Conservation (phyloP, 2,797 vertebrate genomes). For the Tadarida brasiliensis region DNA sequence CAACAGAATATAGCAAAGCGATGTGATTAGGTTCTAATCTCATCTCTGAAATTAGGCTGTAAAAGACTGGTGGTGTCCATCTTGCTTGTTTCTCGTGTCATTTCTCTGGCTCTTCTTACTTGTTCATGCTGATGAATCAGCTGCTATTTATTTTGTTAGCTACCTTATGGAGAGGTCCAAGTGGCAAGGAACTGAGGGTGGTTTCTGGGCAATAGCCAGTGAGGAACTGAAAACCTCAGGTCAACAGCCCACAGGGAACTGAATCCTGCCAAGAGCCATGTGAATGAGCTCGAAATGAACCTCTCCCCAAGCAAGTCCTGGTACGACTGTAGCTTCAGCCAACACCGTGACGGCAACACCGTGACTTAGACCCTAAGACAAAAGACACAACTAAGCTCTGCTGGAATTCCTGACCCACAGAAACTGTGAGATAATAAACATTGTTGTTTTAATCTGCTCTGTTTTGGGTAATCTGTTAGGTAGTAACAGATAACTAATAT, state of each 20-base stretch:
- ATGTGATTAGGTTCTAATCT: neutral
- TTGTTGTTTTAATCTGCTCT: neutral
- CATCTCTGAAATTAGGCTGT: neutral
- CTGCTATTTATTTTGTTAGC: neutral
- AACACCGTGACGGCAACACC: neutral
- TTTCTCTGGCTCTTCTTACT: neutral
- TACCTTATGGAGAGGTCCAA: neutral
- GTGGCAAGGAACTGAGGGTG: neutral
- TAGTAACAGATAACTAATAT: neutral
- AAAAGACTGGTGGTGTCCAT: neutral
- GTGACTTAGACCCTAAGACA: neutral
- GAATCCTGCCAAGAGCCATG: neutral
- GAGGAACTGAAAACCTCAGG: neutral
- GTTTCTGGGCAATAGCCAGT: neutral
- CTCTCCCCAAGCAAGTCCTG: neutral
- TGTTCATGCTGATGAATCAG: neutral
- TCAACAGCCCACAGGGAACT: neutral
- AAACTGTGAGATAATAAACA: neutral
- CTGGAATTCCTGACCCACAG: neutral
- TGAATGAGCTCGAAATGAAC: neutral
- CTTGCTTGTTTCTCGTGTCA: neutral
- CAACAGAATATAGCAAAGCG: neutral
- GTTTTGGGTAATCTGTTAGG: neutral
- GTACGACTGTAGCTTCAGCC: neutral
- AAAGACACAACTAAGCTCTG: neutral